phyloP scores from a whole-genome alignment of 2,888 invertebrate genomes.

The Pimpla rufipes region DNA sequence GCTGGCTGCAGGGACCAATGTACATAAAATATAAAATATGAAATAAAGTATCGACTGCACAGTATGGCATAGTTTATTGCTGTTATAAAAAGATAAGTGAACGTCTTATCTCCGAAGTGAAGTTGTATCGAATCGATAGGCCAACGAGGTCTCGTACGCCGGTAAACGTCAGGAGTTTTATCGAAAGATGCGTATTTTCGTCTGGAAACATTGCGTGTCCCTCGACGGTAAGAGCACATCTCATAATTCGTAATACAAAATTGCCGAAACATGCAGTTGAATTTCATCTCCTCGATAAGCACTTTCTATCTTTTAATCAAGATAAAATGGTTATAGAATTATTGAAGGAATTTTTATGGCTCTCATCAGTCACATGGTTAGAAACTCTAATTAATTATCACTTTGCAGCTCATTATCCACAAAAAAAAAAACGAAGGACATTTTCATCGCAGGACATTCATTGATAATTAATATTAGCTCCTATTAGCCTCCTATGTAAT shows the following conservation, averaged over 20 bases:
- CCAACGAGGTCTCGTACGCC: not conserved
- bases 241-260: not conserved
- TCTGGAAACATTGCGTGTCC: slow-evolving; percentile 82
- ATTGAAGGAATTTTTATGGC: not conserved
- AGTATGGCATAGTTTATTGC: slow-evolving; percentile 42
- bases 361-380: not conserved
- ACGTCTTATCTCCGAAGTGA: slow-evolving; percentile 37
- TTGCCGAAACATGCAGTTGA: not conserved
- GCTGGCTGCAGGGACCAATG: slow-evolving; percentile 60
- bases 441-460: too few species aligned
- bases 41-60: slow-evolving; percentile 2
- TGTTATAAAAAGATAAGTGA: slow-evolving; percentile 43
- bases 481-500: too few species aligned
- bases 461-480: too few species aligned
- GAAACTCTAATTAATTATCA: not conserved
- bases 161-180: slow-evolving; percentile 18
- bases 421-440: not conserved
- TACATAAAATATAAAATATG: slow-evolving; percentile 17
- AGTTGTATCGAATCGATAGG: slow-evolving; percentile 31
- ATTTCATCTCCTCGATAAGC: too few species aligned
- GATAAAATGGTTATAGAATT: too few species aligned
- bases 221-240: slow-evolving; percentile 79
- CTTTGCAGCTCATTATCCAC: not conserved
- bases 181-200: slow-evolving; percentile 80
- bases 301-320: too few species aligned